These are phyloP conservation scores for Eremobia ochroleuca DNA, from an alignment of 2,888 invertebrate genomes.

Conservation along the genomic window DNA sequence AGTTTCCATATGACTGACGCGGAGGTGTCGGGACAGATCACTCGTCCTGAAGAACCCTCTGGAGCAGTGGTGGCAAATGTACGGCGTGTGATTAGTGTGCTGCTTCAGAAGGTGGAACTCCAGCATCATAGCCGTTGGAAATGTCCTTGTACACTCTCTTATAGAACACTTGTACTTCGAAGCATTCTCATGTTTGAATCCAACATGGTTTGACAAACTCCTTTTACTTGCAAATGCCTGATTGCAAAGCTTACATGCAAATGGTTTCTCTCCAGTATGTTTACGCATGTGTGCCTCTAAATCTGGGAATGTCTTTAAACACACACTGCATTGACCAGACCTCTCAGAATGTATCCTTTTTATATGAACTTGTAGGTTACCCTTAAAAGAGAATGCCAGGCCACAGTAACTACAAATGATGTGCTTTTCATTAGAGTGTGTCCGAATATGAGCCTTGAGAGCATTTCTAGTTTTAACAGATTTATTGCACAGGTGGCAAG, in stretches of 20 bases:
- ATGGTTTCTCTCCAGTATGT: constrained; percentile 91
- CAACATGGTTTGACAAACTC: constrained; percentile 84
- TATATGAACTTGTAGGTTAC: constrained; percentile 90
- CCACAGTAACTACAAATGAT: constrained; percentile 87
- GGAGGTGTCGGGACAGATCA: constrained; percentile 85
- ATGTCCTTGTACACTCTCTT: constrained; percentile 83
- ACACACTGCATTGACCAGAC: constrained; percentile 89
- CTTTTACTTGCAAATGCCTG: constrained; percentile 81
- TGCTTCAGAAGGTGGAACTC: constrained; percentile 87
- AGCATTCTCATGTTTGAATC: constrained; percentile 85
- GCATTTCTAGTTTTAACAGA: constrained; percentile 88
- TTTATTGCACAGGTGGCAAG: constrained; percentile 90
- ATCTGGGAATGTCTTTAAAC: constrained; percentile 90
- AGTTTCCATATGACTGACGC: constrained; percentile 82
- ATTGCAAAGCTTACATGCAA: constrained; percentile 82
- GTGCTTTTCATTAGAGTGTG: constrained; percentile 85
- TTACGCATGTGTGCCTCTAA: constrained; percentile 90
- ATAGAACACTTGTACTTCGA: constrained; percentile 85
- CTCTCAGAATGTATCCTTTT: constrained; percentile 90
- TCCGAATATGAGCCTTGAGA: constrained; percentile 86
- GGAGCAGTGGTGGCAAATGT: constrained; percentile 84
- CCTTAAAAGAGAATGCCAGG: constrained; percentile 89
- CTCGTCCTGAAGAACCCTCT: constrained; percentile 85
- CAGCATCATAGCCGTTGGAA: constrained; percentile 85
- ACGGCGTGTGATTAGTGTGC: constrained; percentile 87